phyloP scores from a whole-genome alignment of 2,888 invertebrate species.

The Drosophila birchii region DNA sequence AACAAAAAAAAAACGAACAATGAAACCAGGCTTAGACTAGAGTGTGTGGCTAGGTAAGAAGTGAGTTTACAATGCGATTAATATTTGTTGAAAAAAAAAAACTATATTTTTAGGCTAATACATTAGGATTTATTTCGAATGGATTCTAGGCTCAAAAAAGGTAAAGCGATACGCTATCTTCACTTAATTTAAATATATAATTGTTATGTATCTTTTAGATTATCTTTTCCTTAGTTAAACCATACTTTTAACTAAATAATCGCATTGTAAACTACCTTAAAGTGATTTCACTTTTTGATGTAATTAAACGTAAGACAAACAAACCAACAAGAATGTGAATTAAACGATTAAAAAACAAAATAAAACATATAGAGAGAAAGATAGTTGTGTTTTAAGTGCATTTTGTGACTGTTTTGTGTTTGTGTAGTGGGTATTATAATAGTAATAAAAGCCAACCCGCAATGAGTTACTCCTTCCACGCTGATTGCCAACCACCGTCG shows the following conservation, averaged over 20 bases:
- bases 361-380: slow-evolving; percentile 27
- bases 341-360: slow-evolving; percentile 28
- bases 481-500: slow-evolving; percentile 91
- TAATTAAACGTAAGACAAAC: slow-evolving; percentile 25
- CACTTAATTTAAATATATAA: too few species aligned
- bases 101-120: too few species aligned
- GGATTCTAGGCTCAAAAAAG: background rate
- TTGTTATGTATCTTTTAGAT: background rate
- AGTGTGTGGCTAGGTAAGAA: background rate
- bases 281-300: slow-evolving; percentile 1
- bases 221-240: background rate
- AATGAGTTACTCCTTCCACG: slow-evolving; percentile 94
- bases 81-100: accelerated
- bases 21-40: slow-evolving; percentile 16
- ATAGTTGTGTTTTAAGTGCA: slow-evolving; percentile 7
- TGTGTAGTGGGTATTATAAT: slow-evolving; percentile 38
- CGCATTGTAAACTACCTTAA: background rate
- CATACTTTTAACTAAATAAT: background rate
- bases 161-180: background rate
- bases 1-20: slow-evolving; percentile 10
- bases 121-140: background rate
- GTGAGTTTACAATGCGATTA: slow-evolving; percentile 1
- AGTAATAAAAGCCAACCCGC: slow-evolving; percentile 86
- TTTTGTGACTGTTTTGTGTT: slow-evolving; percentile 13
- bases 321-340: slow-evolving; percentile 30